Base-by-base conservation (phyloP, 1,140 invertebrate genomes). In the Hestina assimilis region DNA sequence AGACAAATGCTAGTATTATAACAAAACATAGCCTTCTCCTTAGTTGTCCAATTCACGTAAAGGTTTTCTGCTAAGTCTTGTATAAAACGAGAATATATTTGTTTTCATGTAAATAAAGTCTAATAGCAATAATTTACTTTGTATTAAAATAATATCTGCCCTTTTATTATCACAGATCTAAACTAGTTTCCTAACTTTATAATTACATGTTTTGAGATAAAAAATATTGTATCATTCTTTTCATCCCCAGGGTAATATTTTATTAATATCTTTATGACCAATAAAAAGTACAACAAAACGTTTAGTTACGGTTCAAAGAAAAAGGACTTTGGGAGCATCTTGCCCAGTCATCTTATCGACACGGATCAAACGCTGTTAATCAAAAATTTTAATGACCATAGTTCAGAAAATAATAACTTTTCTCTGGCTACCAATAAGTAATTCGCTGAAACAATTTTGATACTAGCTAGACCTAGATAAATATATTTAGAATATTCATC, bases 301-400 rank as follows among this genome's bases (percentile, higher is more conserved):
- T 81, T 88, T 85, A 77, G 85, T 79, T 79, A 83, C 75, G 83
- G 74, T 74, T 72, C 65, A 61, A 65, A 72, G 71, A 69, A 72
- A 74, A 76, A 78, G 79, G 79, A 83, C 71, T 76, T 76, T 75
- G 69, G 73, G 46, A 65, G 58, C 67, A 58, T 78, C 64, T 81
- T 81, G 83, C 80, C 66, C 51, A 63, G 78, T 87, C 84, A 87
- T 82, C 75, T 75, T 69, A 82, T 81, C 83, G 85, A 83, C 75
- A 81, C 75, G 83, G 79, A 79, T 85, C 79, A 78, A 84, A 88
- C 73, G 83, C 77, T 71, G 80, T 84, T 88, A 86, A 86, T 88
- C 85, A 87, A 83, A 86, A 88, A 88, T 86, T 88, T 87, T 88
- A 88, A 88, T 88, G 82, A 88, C 82, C 83, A 88, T 84, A 85